phyloP scores from a whole-genome alignment of 2,888 invertebrate species.

The Acanthosoma haemorrhoidale region DNA sequence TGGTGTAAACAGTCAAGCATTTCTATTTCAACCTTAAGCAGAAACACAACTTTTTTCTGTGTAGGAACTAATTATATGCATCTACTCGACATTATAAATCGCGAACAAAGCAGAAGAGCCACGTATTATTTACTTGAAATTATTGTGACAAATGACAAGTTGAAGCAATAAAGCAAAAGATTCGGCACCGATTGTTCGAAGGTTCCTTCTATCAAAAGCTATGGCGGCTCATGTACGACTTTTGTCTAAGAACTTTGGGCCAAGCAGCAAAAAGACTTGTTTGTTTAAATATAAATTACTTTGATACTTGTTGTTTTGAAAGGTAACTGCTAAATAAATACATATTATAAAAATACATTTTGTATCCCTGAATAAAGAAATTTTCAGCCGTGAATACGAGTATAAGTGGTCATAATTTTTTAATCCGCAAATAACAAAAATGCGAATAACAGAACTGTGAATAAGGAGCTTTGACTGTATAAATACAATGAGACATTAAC shows the following conservation, averaged over 20 bases:
- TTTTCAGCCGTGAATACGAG: no score
- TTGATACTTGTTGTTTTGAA: no score
- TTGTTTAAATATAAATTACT: no score
- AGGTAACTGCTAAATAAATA: no score
- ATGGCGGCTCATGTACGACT: no score
- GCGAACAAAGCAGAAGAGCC: neutral
- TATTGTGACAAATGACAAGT: neutral
- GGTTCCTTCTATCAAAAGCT: neutral
- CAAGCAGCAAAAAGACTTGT: no score
- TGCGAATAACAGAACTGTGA: neutral
- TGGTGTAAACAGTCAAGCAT: neutral
- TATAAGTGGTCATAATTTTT: neutral
- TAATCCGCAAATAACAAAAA: neutral
- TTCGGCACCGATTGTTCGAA: neutral
- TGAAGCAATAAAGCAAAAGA: neutral
- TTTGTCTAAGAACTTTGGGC: no score
- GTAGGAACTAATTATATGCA: neutral
- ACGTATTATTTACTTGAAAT: neutral
- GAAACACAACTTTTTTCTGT: neutral
- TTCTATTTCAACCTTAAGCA: neutral
- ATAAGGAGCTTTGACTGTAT: neutral
- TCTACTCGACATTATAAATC: neutral
- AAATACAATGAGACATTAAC: no score
- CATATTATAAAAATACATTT: no score
- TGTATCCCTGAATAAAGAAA: no score